Evolutionary conservation across 1,140 invertebrate genomes (phyloP).

Genomic region (Armadillidium nasatum): DNA sequence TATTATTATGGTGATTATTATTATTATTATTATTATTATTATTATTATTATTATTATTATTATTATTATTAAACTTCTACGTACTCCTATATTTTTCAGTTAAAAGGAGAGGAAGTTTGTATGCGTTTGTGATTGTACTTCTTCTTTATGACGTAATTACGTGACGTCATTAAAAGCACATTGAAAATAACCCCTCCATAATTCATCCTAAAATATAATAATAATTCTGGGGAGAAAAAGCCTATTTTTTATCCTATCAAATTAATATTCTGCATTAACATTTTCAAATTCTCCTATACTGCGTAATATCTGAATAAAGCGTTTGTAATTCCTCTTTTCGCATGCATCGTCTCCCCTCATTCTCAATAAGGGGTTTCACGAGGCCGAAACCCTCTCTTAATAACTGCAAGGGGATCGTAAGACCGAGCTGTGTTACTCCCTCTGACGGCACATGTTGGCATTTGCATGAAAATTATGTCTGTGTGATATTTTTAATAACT

Average conservation of each 20-base stretch:
- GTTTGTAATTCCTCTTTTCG: conserved; percentile 1
- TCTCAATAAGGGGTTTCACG: background rate
- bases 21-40: too few relatives aligned
- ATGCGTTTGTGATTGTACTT: too few relatives aligned
- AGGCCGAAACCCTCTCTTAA: background rate
- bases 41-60: too few relatives aligned
- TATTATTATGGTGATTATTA: too few relatives aligned
- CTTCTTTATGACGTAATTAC: too few relatives aligned
- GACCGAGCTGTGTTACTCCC: conserved; percentile 2
- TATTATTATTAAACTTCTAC: too few relatives aligned
- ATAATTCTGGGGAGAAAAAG: background rate
- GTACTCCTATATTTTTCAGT: too few relatives aligned
- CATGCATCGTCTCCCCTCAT: background rate
- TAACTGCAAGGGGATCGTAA: conserved; percentile 7
- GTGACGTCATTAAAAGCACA: too few relatives aligned
- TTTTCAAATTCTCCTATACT: conserved; percentile 2
- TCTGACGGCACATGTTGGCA: conserved; percentile 6
- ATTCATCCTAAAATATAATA: background rate
- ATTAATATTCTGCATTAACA: conserved; percentile 8
- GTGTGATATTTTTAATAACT: conserved; percentile 12
- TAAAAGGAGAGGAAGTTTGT: too few relatives aligned
- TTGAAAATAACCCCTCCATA: background rate
- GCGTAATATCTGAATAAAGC: background rate
- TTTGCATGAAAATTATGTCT: conserved; percentile 13
- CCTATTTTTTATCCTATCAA: background rate